Conservation (phyloP, 1,140 invertebrate species). For the Battus philenor region DNA sequence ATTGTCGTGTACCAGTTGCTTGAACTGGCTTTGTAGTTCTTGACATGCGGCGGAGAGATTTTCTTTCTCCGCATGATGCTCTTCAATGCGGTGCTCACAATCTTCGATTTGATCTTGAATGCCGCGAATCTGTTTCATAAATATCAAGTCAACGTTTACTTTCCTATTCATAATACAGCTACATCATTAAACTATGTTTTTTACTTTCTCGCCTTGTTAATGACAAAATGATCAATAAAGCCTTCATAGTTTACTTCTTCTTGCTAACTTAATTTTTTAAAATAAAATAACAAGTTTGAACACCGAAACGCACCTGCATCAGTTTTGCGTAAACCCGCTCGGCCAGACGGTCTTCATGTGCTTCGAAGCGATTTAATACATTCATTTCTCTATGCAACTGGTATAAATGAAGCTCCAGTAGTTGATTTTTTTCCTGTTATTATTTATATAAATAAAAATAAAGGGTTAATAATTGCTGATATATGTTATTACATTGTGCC, state of each 20-base stretch:
- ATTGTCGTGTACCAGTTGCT: conserved; percentile 79
- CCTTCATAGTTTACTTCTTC: too few relatives aligned
- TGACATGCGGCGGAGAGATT: conserved; percentile 77
- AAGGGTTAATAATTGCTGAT: too few relatives aligned
- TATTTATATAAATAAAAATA: too few relatives aligned
- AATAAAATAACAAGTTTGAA: too few relatives aligned
- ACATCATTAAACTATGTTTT: too few relatives aligned
- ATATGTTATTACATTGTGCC: too few relatives aligned
- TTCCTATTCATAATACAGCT: too few relatives aligned
- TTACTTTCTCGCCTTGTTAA: too few relatives aligned
- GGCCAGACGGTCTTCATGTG: conserved; percentile 80
- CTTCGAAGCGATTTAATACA: conserved; percentile 85
- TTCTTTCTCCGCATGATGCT: conserved; percentile 75
- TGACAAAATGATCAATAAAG: too few relatives aligned
- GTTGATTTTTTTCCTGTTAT: conserved; percentile 77
- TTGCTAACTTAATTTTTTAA: too few relatives aligned
- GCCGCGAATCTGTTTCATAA: conserved; percentile 37
- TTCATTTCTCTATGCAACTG: conserved; percentile 87
- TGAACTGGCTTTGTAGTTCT: conserved; percentile 76
- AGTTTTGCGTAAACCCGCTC: conserved; percentile 78
- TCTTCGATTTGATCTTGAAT: conserved; percentile 72
- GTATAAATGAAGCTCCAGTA: conserved; percentile 81
- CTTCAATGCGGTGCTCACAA: conserved; percentile 77
- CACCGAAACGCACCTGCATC: conserved; percentile 74
- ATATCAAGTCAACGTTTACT: not conserved